phyloP scores from a whole-genome alignment of 2,113 vertebrate genomes.

The Mus spicilegus region DNA sequence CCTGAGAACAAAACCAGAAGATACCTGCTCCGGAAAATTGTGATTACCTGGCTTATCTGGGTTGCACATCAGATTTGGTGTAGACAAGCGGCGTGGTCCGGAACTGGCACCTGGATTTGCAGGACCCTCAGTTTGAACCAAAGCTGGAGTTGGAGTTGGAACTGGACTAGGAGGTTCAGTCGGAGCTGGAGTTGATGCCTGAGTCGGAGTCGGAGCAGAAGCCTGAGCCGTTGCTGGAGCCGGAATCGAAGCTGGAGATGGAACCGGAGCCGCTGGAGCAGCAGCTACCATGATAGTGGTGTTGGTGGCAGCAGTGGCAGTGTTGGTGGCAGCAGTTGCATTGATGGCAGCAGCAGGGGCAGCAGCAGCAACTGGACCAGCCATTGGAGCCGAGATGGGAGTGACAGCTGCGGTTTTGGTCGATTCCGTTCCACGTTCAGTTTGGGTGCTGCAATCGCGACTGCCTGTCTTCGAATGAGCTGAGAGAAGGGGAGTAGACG shows the following conservation, averaged over 20 bases:
- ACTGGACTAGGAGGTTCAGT: conserved; percentile 26
- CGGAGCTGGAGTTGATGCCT: conserved; percentile 59
- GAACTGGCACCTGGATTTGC: conserved; percentile 50
- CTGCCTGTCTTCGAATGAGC: conserved; percentile 97
- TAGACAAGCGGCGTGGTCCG: conserved; percentile 80
- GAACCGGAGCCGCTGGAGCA: conserved; percentile 64
- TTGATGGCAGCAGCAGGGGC: conserved; percentile 53
- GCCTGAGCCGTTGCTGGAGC: conserved; percentile 47
- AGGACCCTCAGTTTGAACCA: conserved; percentile 71
- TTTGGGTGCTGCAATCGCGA: conserved; percentile 97
- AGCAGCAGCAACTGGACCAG: conserved; percentile 35
- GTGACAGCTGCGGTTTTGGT: conserved; percentile 86
- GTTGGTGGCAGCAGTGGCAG: conserved; percentile 60
- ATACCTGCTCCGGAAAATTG: not conserved
- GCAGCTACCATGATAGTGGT: conserved; percentile 71
- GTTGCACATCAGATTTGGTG: conserved; percentile 83
- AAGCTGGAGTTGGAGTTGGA: conserved; percentile 62
- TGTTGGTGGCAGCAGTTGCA: conserved; percentile 58
- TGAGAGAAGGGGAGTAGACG: conserved; percentile 92
- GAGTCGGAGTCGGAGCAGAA: conserved; percentile 70
- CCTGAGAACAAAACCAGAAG: not conserved
- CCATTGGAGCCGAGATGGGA: conserved; percentile 77
- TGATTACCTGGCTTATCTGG: conserved; percentile 87
- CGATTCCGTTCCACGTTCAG: conserved; percentile 90
- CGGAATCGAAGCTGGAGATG: conserved; percentile 51